Evolutionary conservation across 2,113 vertebrate species (phyloP), one percentile per base, ranked within the genome.

Genomic region (Phoxinus phoxinus): DNA sequence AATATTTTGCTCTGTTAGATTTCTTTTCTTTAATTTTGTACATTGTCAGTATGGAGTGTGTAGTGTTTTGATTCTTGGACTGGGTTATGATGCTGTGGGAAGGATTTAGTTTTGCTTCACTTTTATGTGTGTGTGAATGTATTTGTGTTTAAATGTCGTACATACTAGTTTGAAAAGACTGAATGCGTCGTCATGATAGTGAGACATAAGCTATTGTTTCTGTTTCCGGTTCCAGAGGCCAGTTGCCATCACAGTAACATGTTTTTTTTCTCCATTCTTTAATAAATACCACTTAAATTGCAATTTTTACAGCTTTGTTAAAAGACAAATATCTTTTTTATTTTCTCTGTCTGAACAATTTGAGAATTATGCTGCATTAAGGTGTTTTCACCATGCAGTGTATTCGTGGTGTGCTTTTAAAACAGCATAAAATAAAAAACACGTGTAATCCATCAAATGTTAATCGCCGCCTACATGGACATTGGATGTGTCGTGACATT

Each of bases 11-110:
- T 58, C 23, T 67, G 7, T 81, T 81, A 19, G 48, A 69, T 51
- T 69, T 71, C 25, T 46, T 82, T 48, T 32, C 4, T 48, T 44
- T 74, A 25, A n/a, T 84, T 83, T 19, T 56, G 32, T 86, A 30
- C 69, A 79, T 88, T 87, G 67, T 83, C 19, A 25, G 61, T 88
- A 46, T 78, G 30, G 35, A 61, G 79, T 83, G 79, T 71, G 82
- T 87, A 82, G 89, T 86, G 84, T 84, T 73, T 46, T 44, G 81
- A 58, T 77, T 61, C 59, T 71, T 86, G 30, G 69, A 81, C 17
- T 59, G 32, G 35, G 56, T 77, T 81, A 25, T 74, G 76, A 88
- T 92, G 53, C 67, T 87, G 90, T 85, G 80, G 84, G 89, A 69
- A 88, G 61, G 74, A 63, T 88, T 86, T 84, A 73, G 84, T 35